Evolutionary conservation across 2,113 vertebrate species (phyloP).

Genomic region (Vimba vimba): DNA sequence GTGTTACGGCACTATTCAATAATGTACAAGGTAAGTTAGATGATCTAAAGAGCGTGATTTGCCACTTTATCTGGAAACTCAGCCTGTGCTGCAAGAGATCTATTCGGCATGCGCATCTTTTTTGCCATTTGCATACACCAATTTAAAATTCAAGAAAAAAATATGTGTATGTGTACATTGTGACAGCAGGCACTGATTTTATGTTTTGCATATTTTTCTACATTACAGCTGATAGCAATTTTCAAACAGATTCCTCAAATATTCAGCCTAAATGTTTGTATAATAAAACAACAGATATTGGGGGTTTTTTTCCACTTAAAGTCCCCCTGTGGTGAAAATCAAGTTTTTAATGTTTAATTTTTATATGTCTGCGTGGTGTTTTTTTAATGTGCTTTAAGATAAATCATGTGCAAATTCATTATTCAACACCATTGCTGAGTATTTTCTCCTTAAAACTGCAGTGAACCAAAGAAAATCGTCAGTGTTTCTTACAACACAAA

Average conservation of each 20-base stretch:
- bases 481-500: no score
- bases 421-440: no score
- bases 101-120: not conserved
- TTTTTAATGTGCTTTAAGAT: no score
- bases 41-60: slow-evolving; percentile 7
- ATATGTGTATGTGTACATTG: not conserved
- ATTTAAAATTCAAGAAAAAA: not conserved
- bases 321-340: no score
- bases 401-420: no score
- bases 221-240: not conserved
- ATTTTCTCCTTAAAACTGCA: no score
- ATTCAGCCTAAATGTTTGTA: not conserved
- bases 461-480: no score
- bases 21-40: slow-evolving; percentile 35
- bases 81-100: not conserved
- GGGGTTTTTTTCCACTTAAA: no score
- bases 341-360: no score
- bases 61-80: slow-evolving; percentile 25
- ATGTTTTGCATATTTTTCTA: not conserved
- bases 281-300: no score
- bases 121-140: not conserved
- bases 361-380: no score
- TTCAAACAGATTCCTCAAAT: not conserved
- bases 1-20: slow-evolving; percentile 21
- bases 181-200: not conserved